These are phyloP conservation scores for Echinops telfairi DNA, from an alignment of 2,113 vertebrate species.

Conservation along the genomic window DNA sequence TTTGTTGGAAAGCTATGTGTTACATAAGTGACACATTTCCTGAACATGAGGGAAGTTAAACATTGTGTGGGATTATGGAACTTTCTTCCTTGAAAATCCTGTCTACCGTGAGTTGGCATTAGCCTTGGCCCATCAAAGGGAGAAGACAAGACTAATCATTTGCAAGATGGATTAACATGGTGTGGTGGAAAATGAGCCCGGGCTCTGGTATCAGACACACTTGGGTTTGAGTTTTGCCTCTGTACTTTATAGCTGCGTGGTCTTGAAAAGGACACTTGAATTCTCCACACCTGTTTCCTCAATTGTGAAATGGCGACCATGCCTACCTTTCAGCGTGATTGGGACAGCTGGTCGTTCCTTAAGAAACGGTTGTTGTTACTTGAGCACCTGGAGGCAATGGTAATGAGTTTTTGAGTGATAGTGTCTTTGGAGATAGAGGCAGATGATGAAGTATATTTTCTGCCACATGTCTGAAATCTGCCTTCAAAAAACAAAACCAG, in stretches of 20 bases:
- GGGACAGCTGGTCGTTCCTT: not conserved
- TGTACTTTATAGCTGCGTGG: not conserved
- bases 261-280: not conserved
- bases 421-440: not conserved
- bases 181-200: not conserved
- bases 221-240: constrained; percentile 34
- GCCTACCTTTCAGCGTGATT: not conserved
- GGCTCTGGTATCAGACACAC: constrained; percentile 28
- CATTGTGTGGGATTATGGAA: constrained; percentile 74
- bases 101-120: constrained; percentile 19
- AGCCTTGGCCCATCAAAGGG: constrained; percentile 54
- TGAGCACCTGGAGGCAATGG: not conserved
- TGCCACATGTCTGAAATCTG: constrained; percentile 48
- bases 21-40: constrained; percentile 79
- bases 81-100: constrained; percentile 56
- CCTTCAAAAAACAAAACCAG: not conserved
- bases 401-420: not conserved
- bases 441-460: constrained; percentile 42
- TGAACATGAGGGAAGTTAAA: constrained; percentile 80
- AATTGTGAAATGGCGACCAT: constrained; percentile 17
- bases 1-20: constrained; percentile 65
- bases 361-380: constrained; percentile 16
- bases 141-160: not conserved
- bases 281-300: constrained; percentile 41
- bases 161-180: not conserved